Percentiles rank a stretch among this genome's conserved stretches.
Evolutionary conservation across 2,888 invertebrate species (phyloP).

Genomic region (Cerastis leucographa): DNA sequence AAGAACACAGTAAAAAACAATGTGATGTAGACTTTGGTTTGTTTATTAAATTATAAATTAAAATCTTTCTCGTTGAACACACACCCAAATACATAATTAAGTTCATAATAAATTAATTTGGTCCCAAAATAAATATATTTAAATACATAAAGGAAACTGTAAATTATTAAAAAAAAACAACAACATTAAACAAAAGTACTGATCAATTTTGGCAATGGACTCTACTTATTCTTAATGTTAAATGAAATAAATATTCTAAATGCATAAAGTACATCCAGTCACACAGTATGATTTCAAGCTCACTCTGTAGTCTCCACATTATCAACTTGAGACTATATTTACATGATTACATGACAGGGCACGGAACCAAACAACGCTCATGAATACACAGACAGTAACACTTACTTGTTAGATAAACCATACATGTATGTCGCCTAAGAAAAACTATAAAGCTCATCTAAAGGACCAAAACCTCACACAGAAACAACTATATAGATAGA

Average conservation of each 20-base stretch:
- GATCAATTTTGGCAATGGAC: slow-evolving; percentile 90
- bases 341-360: slow-evolving; percentile 79
- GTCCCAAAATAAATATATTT: slow-evolving; percentile 90
- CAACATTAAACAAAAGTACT: slow-evolving; percentile 87
- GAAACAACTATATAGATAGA: slow-evolving; percentile 80
- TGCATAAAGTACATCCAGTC: slow-evolving; percentile 83
- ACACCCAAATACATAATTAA: slow-evolving; percentile 88
- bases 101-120: slow-evolving; percentile 90
- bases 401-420: slow-evolving; percentile 77
- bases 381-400: slow-evolving; percentile 82
- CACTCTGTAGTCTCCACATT: slow-evolving; percentile 73
- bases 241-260: slow-evolving; percentile 87
- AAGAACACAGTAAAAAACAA: slow-evolving; percentile 85
- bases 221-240: slow-evolving; percentile 87
- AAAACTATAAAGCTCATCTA: slow-evolving; percentile 86
- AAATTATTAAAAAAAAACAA: slow-evolving; percentile 83
- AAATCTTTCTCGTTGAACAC: slow-evolving; percentile 87
- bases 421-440: slow-evolving; percentile 81
- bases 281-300: slow-evolving; percentile 80
- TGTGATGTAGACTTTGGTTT: slow-evolving; percentile 90
- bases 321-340: slow-evolving; percentile 82
- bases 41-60: slow-evolving; percentile 90
- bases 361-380: slow-evolving; percentile 82
- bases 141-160: slow-evolving; percentile 86
- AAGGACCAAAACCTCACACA: slow-evolving; percentile 84